phyloP scores from a whole-genome alignment of 2,113 vertebrate genomes.

The Etheostoma spectabile region DNA sequence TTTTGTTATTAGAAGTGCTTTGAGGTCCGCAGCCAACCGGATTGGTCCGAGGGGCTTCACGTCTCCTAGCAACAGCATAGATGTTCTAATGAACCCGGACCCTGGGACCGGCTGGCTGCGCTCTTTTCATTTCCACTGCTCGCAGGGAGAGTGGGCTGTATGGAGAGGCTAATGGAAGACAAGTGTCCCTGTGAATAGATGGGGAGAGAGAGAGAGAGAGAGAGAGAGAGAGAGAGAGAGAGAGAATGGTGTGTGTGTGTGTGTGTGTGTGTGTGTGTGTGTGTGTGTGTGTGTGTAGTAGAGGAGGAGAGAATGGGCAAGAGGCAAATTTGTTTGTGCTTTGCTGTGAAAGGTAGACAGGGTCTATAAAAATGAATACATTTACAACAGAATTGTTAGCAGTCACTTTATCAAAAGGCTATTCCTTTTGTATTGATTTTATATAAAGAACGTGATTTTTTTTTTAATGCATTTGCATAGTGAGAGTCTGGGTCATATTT shows the following conservation, averaged over 20 bases:
- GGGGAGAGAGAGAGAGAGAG: background rate
- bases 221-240: too few species aligned
- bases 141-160: background rate
- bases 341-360: too few species aligned
- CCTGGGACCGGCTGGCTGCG: background rate
- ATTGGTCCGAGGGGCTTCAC: constrained; percentile 8
- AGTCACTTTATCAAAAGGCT: background rate
- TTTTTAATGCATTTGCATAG: background rate
- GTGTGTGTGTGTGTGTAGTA: too few species aligned
- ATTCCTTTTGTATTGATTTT: background rate
- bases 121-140: constrained; percentile 25
- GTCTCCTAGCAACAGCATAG: constrained; percentile 62
- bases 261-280: too few species aligned
- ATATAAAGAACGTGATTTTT: background rate
- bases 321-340: too few species aligned
- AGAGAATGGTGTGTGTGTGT: too few species aligned
- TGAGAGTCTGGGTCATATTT: background rate
- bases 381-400: too few species aligned
- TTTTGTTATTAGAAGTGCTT: background rate
- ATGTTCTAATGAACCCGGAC: constrained; percentile 31
- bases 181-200: constrained; percentile 33
- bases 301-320: too few species aligned
- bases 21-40: background rate
- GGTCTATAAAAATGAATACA: too few species aligned
- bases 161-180: constrained; percentile 48